Conservation (phyloP, 1,140 invertebrate genomes). For the Monomorium pharaonis region DNA sequence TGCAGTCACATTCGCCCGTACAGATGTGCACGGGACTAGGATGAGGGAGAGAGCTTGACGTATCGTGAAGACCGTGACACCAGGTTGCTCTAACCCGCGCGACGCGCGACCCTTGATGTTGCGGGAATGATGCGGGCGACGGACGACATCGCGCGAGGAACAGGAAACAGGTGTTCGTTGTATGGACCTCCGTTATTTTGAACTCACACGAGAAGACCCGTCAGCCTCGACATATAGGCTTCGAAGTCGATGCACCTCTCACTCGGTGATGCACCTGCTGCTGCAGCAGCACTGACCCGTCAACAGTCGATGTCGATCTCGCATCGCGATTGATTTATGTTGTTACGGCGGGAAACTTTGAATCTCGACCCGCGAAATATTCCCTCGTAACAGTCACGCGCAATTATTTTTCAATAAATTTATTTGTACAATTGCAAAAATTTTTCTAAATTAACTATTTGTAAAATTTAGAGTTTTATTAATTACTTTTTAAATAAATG, state of each 20-base stretch:
- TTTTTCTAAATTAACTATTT: neutral
- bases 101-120: neutral
- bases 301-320: conserved; percentile 67
- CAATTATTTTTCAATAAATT: neutral
- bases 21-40: neutral
- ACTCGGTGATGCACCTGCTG: conserved; percentile 63
- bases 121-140: neutral
- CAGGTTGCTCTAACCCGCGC: conserved; percentile 40
- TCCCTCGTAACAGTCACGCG: neutral
- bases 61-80: neutral
- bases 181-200: conserved; percentile 1
- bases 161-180: neutral
- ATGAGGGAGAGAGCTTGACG: neutral
- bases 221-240: conserved; percentile 58
- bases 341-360: conserved; percentile 63
- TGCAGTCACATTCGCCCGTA: conserved; percentile 25
- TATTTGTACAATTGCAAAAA: neutral
- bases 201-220: conserved; percentile 40
- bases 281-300: conserved; percentile 63
- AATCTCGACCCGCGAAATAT: neutral
- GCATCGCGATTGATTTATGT: conserved; percentile 49
- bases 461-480: neutral
- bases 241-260: conserved; percentile 64
- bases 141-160: neutral
- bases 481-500: neutral